Evolutionary conservation across 2,113 vertebrate species (phyloP), one percentile per base, ranked within the genome.

Genomic region (Myotis lucifugus): DNA sequence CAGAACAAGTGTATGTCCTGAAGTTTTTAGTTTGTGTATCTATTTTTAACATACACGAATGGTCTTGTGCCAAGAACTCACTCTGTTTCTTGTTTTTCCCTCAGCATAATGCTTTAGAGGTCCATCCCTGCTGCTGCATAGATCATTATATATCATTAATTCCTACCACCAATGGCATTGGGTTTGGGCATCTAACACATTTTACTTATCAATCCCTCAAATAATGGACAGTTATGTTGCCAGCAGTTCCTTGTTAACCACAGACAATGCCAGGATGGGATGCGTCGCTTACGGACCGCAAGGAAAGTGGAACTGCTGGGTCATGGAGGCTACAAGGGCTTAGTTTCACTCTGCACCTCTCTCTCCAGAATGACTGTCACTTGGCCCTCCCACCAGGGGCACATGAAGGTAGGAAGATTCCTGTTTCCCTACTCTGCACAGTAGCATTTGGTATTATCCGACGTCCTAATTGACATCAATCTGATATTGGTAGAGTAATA

Each of bases 1-100:
- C 70, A 66, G 15, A 52, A 27, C 42, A 10, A 42, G 32, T 61
- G 48, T 52, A 40, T 21, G 46, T 61, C 66, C 34, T 83, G 13
- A 7, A 87, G 61, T 0, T 90, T 94, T 92, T 66, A 29, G 78
- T 74, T 78, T 72, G 18, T 52, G 25, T 78, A 19, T 34, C 66
- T 54, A 13, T 72, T 91, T 95, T 79, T 52, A 42, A 82, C 64
- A 42, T 72, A 70, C 32, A n/a, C 59, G 42, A 81, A 72, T 52
- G 46, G 1, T 69, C 48, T 32, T 70, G 52, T 82, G 59, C 18
- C 54, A 50, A 88, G 70, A 89, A 77, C 34, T 72, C 74, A 70
- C 67, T 73, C 76, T 73, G 42, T 50, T 86, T 50, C 69, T 92
- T 77, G 9, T 81, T 96, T 91, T 77, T 76, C n/a, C n/a, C 7